Base-by-base conservation (phyloP, 2,888 invertebrate genomes). In the Eupithecia tripunctaria region DNA sequence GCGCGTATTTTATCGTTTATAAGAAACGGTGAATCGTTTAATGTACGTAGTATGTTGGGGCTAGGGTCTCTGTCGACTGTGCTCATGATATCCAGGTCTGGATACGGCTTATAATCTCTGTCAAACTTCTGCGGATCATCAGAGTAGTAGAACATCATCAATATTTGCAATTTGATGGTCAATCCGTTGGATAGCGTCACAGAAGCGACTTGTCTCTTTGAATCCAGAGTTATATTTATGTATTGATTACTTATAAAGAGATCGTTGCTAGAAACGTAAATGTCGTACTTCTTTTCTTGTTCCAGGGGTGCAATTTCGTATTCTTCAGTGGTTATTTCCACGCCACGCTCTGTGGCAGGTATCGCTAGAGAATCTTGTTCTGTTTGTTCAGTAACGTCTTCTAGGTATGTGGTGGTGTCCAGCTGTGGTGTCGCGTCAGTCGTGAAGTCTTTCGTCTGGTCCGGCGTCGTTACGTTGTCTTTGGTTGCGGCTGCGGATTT, bases 11-110 rank as follows among this genome's bases (percentile, higher is more conserved):
- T 2, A 15, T 85, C 82, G 0, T 80, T 64, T 0, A 90, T 82
- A 0, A 79, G 63, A 0, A 81, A 76, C 0, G 88, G 85, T 2
- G 79, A 72, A 0, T 80, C 74, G 18, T 89, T 88, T 73, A 89
- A 85, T 0, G 88, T 96, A 60, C 97, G 94, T 86, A 98, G 97
- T 12, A 99, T 96, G 82, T 98, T 98, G 0, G 98, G 98, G 0
- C 99, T 99, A 0, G 98, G 98, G 3, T 27, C 27, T 18, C 60
- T 27, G 21, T 29, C 29, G 2, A 56, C 0, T 0, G 1, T 3
- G 56, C 21, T 21, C 4, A 4, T 14, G 4, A 0, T 14, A 0
- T 25, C 4, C 25, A 25, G 0, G 1, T 56, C 47, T 25, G 25
- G 56, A 10, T n/a, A 1, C 12, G 3, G 1, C 77, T 79, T 82